A percentile compares a stretch with the other conserved stretches of the same genome.
These are phyloP conservation scores for Parauchenoglanis punctatus DNA, from an alignment of 2,797 vertebrate genomes.

Conservation along the genomic window DNA sequence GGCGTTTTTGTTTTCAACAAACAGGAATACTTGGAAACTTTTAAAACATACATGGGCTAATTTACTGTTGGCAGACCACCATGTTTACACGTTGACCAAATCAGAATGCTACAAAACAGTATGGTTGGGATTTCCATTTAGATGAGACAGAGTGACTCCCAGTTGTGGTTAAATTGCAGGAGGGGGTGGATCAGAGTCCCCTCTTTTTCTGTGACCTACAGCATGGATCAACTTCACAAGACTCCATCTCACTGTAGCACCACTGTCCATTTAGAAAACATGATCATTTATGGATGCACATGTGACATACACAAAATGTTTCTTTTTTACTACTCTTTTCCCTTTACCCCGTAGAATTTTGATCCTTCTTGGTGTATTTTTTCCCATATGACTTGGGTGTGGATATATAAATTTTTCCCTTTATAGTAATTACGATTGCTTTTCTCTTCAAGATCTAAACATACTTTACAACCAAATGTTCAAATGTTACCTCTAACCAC, in stretches of 20 bases:
- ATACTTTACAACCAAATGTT: neutral
- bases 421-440: neutral
- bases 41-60: constrained; percentile 49
- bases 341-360: neutral
- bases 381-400: neutral
- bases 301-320: constrained; percentile 8
- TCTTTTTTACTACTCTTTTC: neutral
- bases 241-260: constrained; percentile 7
- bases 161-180: constrained; percentile 29
- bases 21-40: constrained; percentile 53
- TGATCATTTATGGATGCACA: neutral
- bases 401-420: neutral
- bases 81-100: constrained; percentile 69
- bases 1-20: constrained; percentile 1
- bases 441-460: neutral
- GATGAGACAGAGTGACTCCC: constrained; percentile 45
- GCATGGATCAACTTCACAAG: constrained; percentile 30
- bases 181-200: constrained; percentile 23
- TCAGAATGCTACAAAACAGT: constrained; percentile 52
- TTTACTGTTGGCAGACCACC: constrained; percentile 59
- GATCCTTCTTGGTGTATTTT: neutral
- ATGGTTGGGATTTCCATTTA: constrained; percentile 30
- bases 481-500: constrained; percentile 4
- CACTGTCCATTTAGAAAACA: neutral
- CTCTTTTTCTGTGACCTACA: constrained; percentile 4